Evolutionary conservation across 2,888 invertebrate genomes (phyloP).

Genomic region (Melanophora roralis): DNA sequence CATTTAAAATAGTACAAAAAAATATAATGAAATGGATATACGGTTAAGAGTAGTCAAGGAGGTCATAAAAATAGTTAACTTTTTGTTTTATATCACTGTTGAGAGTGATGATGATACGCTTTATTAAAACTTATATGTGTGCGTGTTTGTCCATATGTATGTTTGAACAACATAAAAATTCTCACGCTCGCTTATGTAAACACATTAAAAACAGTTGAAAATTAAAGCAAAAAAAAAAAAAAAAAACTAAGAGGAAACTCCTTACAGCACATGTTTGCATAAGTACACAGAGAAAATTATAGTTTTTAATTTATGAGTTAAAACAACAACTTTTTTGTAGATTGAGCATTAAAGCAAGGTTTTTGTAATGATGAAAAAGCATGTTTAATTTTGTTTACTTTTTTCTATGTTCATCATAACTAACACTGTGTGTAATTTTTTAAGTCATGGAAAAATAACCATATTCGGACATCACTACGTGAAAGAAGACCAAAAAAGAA

Average conservation of each 20-base stretch:
- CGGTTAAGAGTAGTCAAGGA: conserved; percentile 29
- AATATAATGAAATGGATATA: not conserved
- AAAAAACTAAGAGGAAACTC: conserved; percentile 18
- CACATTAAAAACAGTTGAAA: not conserved
- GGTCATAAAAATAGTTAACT: conserved; percentile 50
- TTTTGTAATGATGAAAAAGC: no score
- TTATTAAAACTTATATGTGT: conserved; percentile 1
- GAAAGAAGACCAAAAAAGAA: no score
- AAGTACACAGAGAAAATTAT: conserved; percentile 16
- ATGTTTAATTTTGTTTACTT: no score
- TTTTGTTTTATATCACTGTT: conserved; percentile 52
- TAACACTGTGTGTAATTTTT: no score
- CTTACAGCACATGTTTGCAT: conserved; percentile 34
- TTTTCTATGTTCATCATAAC: no score
- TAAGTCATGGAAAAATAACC: no score
- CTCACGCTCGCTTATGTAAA: not conserved
- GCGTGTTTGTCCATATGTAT: not conserved
- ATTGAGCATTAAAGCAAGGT: no score
- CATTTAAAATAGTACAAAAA: not conserved
- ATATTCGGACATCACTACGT: no score
- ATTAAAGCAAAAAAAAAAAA: not conserved
- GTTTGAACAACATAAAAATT: not conserved
- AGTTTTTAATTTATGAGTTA: no score
- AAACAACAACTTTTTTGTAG: no score
- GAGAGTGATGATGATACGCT: conserved; percentile 45